These are phyloP conservation scores for Omphaloscelis lunosa DNA, from an alignment of 2,888 invertebrate genomes.

Conservation along the genomic window DNA sequence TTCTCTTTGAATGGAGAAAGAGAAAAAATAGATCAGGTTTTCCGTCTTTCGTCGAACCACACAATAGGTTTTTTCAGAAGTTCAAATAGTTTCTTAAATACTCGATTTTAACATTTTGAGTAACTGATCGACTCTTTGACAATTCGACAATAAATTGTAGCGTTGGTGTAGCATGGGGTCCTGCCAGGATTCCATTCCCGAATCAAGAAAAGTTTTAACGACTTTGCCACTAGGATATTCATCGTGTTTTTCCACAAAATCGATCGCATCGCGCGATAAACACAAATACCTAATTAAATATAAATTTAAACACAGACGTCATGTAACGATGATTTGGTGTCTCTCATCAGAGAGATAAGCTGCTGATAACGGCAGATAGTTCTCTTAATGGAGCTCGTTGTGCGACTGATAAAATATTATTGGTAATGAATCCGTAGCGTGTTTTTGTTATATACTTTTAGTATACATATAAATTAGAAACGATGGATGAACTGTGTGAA, in stretches of 20 bases:
- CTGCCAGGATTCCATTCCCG: not conserved
- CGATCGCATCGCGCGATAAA: slow-evolving; percentile 56
- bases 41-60: no score
- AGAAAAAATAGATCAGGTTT: no score
- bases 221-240: not conserved
- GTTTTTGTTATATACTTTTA: slow-evolving; percentile 25
- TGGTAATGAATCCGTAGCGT: slow-evolving; percentile 80
- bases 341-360: slow-evolving; percentile 81
- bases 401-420: slow-evolving; percentile 80
- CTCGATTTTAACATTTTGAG: no score
- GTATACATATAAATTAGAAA: not conserved
- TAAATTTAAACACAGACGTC: slow-evolving; percentile 74
- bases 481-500: no score
- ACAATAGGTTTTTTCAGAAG: no score
- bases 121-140: no score
- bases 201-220: no score
- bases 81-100: no score
- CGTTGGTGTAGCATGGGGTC: no score
- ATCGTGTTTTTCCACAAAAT: slow-evolving; percentile 59
- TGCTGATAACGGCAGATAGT: slow-evolving; percentile 79
- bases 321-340: slow-evolving; percentile 76
- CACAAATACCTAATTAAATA: slow-evolving; percentile 77
- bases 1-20: no score
- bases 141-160: no score
- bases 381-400: slow-evolving; percentile 82